A percentile compares a stretch with the other conserved stretches of the same genome.
Conservation (phyloP, 2,888 invertebrate genomes). For the Charanyca ferruginea region DNA sequence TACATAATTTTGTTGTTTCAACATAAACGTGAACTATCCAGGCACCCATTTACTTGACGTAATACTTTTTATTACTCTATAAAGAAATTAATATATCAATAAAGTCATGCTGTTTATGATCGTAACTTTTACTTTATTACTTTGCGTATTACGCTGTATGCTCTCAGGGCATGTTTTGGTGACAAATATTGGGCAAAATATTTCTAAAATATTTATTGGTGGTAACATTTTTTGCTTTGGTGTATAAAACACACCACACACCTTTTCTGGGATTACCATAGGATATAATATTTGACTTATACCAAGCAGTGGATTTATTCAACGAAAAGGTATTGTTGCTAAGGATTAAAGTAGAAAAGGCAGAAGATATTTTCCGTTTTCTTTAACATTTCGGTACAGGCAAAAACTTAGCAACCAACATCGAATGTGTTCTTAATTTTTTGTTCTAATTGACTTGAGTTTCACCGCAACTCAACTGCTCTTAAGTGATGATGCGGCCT, state of each 20-base stretch:
- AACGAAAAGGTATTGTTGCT: not conserved
- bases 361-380: not conserved
- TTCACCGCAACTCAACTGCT: too few species aligned
- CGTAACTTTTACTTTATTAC: conserved; percentile 52
- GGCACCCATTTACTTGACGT: conserved; percentile 30
- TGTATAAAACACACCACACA: too few species aligned
- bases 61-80: conserved; percentile 27
- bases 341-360: not conserved
- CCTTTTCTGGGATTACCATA: not conserved
- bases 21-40: conserved; percentile 42
- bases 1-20: conserved; percentile 33
- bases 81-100: conserved; percentile 52
- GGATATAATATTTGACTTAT: conserved; percentile 7
- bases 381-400: too few species aligned
- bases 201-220: not conserved
- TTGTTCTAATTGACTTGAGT: too few species aligned
- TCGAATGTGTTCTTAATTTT: too few species aligned
- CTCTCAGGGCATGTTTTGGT: not conserved
- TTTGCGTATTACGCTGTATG: not conserved
- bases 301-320: conserved; percentile 2
- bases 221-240: not conserved
- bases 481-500: too few species aligned
- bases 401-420: too few species aligned
- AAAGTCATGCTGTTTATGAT: conserved; percentile 53
- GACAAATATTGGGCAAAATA: not conserved